phyloP scores from a whole-genome alignment of 35 echinoderm and acorn worm genomes.

The Heliocidaris erythrogramma region DNA sequence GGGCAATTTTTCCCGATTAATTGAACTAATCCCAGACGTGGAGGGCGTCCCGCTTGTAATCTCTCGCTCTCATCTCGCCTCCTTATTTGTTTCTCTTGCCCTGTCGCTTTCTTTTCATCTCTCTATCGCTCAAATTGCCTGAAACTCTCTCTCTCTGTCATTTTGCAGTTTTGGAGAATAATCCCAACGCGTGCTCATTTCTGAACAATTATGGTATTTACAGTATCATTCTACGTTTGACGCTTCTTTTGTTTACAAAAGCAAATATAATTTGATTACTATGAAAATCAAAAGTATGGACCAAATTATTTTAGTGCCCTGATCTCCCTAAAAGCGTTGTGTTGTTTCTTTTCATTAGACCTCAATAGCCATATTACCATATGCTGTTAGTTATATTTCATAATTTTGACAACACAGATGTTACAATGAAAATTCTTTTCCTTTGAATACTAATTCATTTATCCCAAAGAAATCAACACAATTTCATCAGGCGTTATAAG shows the following conservation, averaged over 20 bases:
- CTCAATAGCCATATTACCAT: too few relatives aligned
- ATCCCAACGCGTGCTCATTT: background rate
- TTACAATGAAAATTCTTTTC: too few relatives aligned
- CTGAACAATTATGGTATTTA: background rate
- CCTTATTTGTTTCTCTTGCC: background rate
- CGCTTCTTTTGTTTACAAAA: background rate
- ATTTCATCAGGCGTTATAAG: too few relatives aligned
- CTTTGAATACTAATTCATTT: too few relatives aligned
- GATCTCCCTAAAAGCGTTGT: too few relatives aligned
- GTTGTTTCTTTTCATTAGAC: too few relatives aligned
- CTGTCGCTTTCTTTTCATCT: background rate
- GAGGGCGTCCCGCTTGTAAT: constrained; percentile 39
- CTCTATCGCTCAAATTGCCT: background rate
- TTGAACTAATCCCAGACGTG: constrained; percentile 33
- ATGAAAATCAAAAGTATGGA: background rate
- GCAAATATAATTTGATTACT: background rate
- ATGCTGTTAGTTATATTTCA: too few relatives aligned
- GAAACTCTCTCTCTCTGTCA: background rate
- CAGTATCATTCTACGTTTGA: background rate
- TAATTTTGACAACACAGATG: too few relatives aligned
- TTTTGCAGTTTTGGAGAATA: background rate
- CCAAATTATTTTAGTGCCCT: background rate
- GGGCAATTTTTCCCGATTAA: constrained; percentile 37
- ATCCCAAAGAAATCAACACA: too few relatives aligned
- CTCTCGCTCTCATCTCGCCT: background rate